Base-by-base conservation (phyloP, 2,888 invertebrate genomes). In the Lysandra coridon region DNA sequence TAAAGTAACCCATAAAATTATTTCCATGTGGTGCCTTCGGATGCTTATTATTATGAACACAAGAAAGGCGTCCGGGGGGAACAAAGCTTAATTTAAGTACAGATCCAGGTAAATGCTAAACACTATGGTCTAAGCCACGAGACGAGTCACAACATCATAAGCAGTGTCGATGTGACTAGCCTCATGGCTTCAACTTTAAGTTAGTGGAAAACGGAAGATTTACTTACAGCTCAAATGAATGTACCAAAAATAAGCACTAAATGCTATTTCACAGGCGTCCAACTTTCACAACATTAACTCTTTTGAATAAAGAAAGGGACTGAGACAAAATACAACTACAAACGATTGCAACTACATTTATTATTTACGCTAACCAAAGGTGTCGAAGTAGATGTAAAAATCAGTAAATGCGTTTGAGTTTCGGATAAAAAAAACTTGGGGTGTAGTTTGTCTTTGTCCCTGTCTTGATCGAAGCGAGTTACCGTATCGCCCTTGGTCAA, bases 221-320 rank as follows among this genome's bases (percentile, higher is more conserved):
- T 69, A 69, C 14, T 33, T 37, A 33, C 33, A 33, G 30, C 10
- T 69, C 4, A 57, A 57, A 57, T 57, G 17, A 57, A 57, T 57
- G 17, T 40, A 49, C 33, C 33, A 75, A 57, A 76, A 76, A 76
- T 57, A 76, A 57, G 6, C 57, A 57, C 49, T 76, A 76, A 76
- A 53, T 76, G 53, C 49, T 30, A 76, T 80, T 81, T 57, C 76
- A 82, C 81, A 82, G 81, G 75, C 82, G 78, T 82, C 81, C 81
- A 80, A 83, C 82, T 82, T 83, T 84, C 84, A 83, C 81, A 83
- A 81, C 83, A 83, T 78, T 80, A 78, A 75, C 79, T 80, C 80
- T 81, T 80, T 80, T 81, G 73, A 80, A 69, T 33, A 23, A 33
- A 69, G 23, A n/a, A 6, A 23, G 33, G 14, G 64, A 33, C 4